Base-by-base conservation (phyloP, 2,113 vertebrate species). In the Prietella phreatophila region DNA sequence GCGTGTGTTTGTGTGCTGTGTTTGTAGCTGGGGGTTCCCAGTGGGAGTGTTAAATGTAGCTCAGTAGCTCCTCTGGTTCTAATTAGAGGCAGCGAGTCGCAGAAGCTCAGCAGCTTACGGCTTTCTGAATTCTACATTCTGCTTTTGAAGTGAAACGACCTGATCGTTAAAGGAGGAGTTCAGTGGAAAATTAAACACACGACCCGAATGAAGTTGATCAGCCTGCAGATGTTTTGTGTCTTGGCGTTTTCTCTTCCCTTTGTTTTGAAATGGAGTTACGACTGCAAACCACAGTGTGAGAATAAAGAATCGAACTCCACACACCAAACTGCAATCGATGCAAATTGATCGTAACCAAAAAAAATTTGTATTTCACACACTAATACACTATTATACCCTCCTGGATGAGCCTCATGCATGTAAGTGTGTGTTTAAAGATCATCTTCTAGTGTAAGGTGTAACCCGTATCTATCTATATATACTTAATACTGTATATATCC, bases 31-130 rank as follows among this genome's bases (percentile, higher is more conserved):
- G 80, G 58, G 25, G 13, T 60, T 39, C 86, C 76, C 86, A 61
- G 53, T 83, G 86, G 86, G 80, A 82, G 67, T 42, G 79, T 75
- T 83, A 83, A 83, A 87, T 75, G 73, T 87, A 87, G 86, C 47
- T 73, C 81, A 87, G 86, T 47, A 61, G 86, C 86, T 83, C 65
- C 86, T 83, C 81, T 82, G 55, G 53, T 75, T 75, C 80, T 67
- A 87, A 87, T 87, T 87, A 87, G 53, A 87, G 79, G 55, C 55
- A 60, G 53, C 33, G 9, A 47, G 65, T 75, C 58, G 33, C 50
- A 75, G 65, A 33, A 47, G 67, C 65, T 60, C 69, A 17, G 30
- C 63, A 73, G 30, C 75, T 86, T 55, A 33, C 17, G 61, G 30
- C 53, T 79, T 50, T 73, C 1, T 15, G 69, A 75, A 83, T 58